Evolutionary conservation across 2,113 vertebrate species (phyloP).

Genomic region (Pelodiscus sinensis): DNA sequence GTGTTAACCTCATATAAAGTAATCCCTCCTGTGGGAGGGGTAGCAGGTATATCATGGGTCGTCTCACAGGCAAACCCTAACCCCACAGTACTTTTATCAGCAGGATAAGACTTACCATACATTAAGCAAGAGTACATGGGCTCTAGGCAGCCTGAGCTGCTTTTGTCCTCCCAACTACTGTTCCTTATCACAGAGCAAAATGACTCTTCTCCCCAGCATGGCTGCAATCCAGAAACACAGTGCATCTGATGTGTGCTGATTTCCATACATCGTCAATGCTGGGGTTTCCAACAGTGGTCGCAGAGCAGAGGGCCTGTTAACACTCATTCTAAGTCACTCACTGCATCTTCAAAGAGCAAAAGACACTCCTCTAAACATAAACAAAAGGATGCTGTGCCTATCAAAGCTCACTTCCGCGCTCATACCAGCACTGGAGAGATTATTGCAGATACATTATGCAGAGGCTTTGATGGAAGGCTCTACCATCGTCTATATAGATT

Average conservation of each 20-base stretch:
- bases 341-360: not conserved
- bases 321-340: not conserved
- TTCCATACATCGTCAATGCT: not conserved
- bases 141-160: not conserved
- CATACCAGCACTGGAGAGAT: not conserved
- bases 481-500: not conserved
- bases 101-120: not conserved
- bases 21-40: conserved; percentile 4
- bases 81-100: conserved; percentile 17
- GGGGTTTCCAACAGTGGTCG: not conserved
- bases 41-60: conserved; percentile 26
- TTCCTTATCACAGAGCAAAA: conserved; percentile 8
- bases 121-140: conserved; percentile 11
- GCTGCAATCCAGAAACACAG: conserved; percentile 1
- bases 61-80: conserved; percentile 19
- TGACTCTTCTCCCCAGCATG: conserved; percentile 2
- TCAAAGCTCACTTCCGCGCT: not conserved
- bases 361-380: not conserved
- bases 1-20: conserved; percentile 22
- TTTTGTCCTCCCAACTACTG: not conserved
- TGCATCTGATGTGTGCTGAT: not conserved
- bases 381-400: not conserved
- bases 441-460: not conserved
- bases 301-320: not conserved
- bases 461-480: not conserved